Base-by-base conservation (phyloP, 2,888 invertebrate genomes). In the Coelogynopora nodosa region DNA sequence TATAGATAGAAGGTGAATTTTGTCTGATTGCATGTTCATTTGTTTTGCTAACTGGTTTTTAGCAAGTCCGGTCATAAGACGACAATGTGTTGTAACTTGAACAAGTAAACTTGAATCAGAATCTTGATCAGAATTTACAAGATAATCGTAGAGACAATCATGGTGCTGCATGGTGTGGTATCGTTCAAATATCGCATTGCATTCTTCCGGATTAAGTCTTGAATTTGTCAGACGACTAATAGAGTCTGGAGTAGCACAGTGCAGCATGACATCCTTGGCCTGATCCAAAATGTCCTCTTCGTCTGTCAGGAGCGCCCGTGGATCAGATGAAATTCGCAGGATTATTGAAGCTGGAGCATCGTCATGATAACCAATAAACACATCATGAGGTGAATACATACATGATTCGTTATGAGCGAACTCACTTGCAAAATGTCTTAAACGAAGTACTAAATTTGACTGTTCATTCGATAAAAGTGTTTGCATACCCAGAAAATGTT, bases 401-500 rank as follows among this genome's bases (percentile, higher is more conserved):
- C 10, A 49, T 2, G 18, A 23, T 0, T 26, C 29, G 2, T 23
- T 84, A 0, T 10, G 23, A 18, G 84, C 67, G 28, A 89, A 90
- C 0, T 88, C 28, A 26, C 87, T 82, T 0, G 89, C 89, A 90
- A 90, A 90, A 2, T 87, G 31, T 30, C 89, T 87, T 31, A 91
- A 88, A 67, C 84, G 67, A n/a, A 88, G 31, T 0, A 89, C 89
- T 80, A 90, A 31, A 0, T 31, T 29, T 28, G 88, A 87, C 87
- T 91, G 90, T n/a, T 88, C 87, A 0, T 85, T 80, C 0, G 88
- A 88, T 84, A 91, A 88, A 88, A 90, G 89, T 29, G 90, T 90
- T 86, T 88, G 88, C 89, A 92, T 89, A 27, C 90, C 89, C 67
- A 92, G 89, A 88, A 91, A 91, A 87, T 91, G 91, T 87, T 91